Evolutionary conservation across 2,797 vertebrate genomes (phyloP).

Genomic region (Lerista edwardsae): DNA sequence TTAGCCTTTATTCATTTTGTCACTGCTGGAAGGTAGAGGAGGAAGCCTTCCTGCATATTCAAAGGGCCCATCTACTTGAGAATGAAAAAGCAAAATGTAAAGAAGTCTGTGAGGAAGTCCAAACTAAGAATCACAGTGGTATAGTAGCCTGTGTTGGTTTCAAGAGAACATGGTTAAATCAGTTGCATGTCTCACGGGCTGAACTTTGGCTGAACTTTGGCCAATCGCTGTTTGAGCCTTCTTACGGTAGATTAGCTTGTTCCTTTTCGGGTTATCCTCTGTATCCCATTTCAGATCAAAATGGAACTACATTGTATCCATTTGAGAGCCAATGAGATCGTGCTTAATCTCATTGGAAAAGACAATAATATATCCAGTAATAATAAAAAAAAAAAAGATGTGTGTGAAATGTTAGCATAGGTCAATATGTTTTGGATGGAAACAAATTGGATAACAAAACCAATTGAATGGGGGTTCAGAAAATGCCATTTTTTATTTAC

Average conservation of each 20-base stretch:
- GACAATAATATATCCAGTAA: no score
- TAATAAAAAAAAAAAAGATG: no score
- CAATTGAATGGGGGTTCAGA: background rate
- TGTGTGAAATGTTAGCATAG: no score
- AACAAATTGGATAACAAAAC: slow-evolving; percentile 2
- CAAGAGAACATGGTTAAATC: background rate
- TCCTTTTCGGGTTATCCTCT: background rate
- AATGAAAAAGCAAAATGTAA: background rate
- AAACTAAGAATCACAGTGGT: background rate
- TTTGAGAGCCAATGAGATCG: no score
- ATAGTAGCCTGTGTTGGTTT: background rate
- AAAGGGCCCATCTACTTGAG: background rate
- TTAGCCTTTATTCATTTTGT: background rate
- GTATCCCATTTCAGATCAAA: background rate
- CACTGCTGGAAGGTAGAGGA: background rate
- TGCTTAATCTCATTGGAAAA: background rate
- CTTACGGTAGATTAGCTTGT: background rate
- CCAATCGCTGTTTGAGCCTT: background rate
- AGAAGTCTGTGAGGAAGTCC: background rate
- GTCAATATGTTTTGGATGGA: no score
- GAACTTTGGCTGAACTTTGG: background rate
- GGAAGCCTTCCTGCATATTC: background rate
- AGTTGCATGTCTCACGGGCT: background rate
- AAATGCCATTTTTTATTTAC: background rate
- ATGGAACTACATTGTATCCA: background rate